Conservation (phyloP, 2,797 vertebrate genomes). For the Amphiprion clarkii region DNA sequence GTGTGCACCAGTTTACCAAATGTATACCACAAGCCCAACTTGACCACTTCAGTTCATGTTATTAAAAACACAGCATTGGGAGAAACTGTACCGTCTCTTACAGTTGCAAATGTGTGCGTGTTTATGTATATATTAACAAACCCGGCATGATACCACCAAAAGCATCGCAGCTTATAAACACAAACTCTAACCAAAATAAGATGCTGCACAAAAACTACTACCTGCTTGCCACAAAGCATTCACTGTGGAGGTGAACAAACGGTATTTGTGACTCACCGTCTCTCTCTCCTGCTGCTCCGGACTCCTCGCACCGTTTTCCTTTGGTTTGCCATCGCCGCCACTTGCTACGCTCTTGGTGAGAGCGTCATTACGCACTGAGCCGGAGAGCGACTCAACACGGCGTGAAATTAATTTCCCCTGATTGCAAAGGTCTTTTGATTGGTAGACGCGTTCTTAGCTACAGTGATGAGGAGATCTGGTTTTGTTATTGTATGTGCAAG, state of each 20-base stretch:
- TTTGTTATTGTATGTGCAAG: too few relatives aligned
- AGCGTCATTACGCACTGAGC: constrained; percentile 28
- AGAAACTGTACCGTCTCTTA: too few relatives aligned
- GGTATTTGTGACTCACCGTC: background rate
- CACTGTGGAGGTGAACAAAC: background rate
- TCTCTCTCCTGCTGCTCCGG: background rate
- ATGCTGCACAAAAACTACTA: too few relatives aligned
- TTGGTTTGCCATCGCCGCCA: background rate
- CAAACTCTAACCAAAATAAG: background rate
- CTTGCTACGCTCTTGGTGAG: constrained; percentile 12
- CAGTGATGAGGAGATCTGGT: too few relatives aligned
- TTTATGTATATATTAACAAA: too few relatives aligned
- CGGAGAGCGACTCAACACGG: background rate
- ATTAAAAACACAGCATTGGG: too few relatives aligned
- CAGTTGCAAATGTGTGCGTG: too few relatives aligned
- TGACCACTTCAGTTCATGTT: too few relatives aligned
- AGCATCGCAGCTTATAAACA: background rate
- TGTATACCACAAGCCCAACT: background rate
- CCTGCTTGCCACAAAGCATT: rapidly evolving
- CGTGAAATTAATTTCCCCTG: background rate
- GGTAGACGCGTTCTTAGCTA: background rate
- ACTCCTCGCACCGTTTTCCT: background rate
- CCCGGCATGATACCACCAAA: too few relatives aligned
- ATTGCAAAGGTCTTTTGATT: background rate
- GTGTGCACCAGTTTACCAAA: background rate